Conservation (phyloP, 2,888 invertebrate genomes). For the Oligia fasciuncula region DNA sequence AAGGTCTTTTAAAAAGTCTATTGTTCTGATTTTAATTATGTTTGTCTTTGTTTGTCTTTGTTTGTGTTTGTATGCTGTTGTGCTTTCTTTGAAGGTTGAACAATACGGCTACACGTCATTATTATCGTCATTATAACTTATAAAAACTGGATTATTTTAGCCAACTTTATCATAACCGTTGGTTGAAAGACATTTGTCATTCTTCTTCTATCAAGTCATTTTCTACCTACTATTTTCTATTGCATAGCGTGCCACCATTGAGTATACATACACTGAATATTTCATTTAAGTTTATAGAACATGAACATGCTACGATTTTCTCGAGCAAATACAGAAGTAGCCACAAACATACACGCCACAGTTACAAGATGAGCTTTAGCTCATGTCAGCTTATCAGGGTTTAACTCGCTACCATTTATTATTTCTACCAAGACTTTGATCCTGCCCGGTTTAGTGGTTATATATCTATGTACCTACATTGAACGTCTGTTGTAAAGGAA, state of each 20-base stretch:
- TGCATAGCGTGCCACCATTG: neutral
- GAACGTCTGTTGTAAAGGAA: neutral
- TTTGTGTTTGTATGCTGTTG: slow-evolving; percentile 26
- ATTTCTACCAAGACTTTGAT: slow-evolving; percentile 53
- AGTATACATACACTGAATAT: neutral
- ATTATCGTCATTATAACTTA: neutral
- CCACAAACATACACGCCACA: slow-evolving; percentile 15
- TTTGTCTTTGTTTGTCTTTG: slow-evolving; percentile 46
- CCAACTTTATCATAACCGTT: no score
- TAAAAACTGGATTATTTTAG: neutral
- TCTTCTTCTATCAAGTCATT: neutral
- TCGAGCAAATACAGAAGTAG: slow-evolving; percentile 26
- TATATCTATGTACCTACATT: slow-evolving; percentile 23
- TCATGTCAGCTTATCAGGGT: slow-evolving; percentile 56
- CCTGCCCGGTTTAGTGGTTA: slow-evolving; percentile 27
- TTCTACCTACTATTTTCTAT: neutral
- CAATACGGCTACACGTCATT: slow-evolving; percentile 3
- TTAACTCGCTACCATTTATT: slow-evolving; percentile 57
- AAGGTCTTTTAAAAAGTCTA: slow-evolving; percentile 31
- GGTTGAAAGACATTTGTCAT: neutral
- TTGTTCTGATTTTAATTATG: slow-evolving; percentile 55
- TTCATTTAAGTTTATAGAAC: neutral
- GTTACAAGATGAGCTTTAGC: slow-evolving; percentile 42
- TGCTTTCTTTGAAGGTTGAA: slow-evolving; percentile 9
- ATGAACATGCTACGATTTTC: neutral